A percentile compares a stretch with the other conserved stretches of the same genome.
Conservation (phyloP, 1,140 invertebrate species). For the Euwallacea fornicatus region DNA sequence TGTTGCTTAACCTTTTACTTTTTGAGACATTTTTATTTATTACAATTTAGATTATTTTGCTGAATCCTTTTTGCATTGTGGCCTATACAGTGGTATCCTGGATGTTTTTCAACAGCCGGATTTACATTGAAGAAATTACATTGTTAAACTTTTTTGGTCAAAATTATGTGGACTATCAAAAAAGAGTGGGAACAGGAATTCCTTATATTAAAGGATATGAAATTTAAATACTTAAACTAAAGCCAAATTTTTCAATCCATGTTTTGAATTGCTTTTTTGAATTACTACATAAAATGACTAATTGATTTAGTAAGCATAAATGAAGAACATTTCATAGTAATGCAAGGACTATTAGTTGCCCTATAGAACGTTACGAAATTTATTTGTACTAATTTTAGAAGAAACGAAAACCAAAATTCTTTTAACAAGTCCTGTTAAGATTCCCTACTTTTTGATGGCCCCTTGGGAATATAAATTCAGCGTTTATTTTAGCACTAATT, state of each 20-base stretch:
- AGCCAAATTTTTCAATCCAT: not conserved
- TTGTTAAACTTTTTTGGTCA: conserved; percentile 91
- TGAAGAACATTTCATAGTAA: no score
- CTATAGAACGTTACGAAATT: no score
- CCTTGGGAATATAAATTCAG: no score
- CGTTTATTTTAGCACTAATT: no score
- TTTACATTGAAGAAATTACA: conserved; percentile 89
- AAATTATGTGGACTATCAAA: conserved; percentile 87
- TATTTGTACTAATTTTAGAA: no score
- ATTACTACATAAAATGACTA: no score
- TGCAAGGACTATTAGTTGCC: no score
- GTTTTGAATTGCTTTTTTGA: no score
- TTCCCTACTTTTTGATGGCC: no score
- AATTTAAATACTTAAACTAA: conserved; percentile 33
- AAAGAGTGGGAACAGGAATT: conserved; percentile 83
- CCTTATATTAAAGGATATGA: conserved; percentile 87
- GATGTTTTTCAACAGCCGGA: conserved; percentile 89
- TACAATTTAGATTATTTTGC: conserved; percentile 73
- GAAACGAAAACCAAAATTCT: no score
- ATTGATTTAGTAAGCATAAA: no score
- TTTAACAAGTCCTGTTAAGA: no score
- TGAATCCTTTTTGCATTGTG: conserved; percentile 89
- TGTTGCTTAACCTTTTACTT: not conserved
- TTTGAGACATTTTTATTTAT: conserved; percentile 20
- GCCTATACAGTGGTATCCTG: conserved; percentile 82